phyloP scores from a whole-genome alignment of 2,113 vertebrate genomes.

The Psittacula cyanocephala region DNA sequence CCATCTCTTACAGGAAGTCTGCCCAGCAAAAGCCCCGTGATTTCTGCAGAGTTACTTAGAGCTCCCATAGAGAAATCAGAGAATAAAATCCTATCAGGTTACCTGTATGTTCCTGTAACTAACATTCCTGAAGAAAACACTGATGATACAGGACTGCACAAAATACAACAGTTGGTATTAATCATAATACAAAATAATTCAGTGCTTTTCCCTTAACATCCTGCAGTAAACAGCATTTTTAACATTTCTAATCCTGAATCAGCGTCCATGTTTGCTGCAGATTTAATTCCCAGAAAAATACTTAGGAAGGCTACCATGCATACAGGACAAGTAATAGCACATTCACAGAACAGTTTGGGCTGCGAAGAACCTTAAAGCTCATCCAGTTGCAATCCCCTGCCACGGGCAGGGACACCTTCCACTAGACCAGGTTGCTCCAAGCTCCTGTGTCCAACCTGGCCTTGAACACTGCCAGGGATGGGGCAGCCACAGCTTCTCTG shows the following conservation, averaged over 20 bases:
- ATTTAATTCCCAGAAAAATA: background rate
- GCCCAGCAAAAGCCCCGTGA: background rate
- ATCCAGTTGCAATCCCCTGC: background rate
- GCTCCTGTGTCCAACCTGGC: too few relatives aligned
- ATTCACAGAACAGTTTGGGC: background rate
- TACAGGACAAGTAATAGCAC: background rate
- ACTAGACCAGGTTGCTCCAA: background rate
- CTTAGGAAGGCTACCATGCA: background rate
- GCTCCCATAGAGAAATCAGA: background rate
- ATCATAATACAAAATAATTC: background rate
- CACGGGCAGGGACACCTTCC: background rate
- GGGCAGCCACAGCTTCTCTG: background rate
- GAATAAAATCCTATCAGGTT: background rate
- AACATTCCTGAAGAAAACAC: background rate
- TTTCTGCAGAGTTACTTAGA: background rate
- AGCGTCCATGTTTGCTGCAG: background rate
- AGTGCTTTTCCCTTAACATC: background rate
- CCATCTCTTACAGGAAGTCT: background rate
- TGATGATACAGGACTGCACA: background rate
- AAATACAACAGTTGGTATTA: background rate
- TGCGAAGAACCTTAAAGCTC: background rate
- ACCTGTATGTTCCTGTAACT: background rate
- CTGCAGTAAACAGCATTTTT: rapidly evolving
- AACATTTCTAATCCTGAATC: background rate
- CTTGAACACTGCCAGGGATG: too few relatives aligned